Conservation (phyloP, 2,797 vertebrate genomes). For the Microctenopoma steveboyesi region DNA sequence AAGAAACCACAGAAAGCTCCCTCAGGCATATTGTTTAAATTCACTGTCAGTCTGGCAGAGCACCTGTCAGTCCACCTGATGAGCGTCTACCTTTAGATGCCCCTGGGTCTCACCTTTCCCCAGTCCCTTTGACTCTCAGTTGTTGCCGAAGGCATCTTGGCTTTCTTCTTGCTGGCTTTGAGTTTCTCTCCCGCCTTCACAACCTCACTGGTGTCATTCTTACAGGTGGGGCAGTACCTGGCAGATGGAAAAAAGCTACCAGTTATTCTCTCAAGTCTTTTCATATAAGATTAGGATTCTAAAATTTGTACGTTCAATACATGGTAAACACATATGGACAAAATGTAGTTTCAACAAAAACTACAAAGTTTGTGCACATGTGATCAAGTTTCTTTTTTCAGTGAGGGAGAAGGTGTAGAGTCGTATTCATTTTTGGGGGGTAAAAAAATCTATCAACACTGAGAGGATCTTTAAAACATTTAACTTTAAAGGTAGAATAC, state of each 20-base stretch:
- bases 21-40: constrained; percentile 10
- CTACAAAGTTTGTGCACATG: background rate
- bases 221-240: constrained; percentile 99
- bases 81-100: constrained; percentile 6
- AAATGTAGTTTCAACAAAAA: background rate
- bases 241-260: background rate
- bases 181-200: constrained; percentile 97
- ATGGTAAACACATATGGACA: background rate
- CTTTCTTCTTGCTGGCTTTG: constrained; percentile 99
- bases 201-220: constrained; percentile 98
- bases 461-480: background rate
- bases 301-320: background rate
- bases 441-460: no score
- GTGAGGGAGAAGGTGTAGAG: background rate
- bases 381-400: background rate
- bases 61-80: constrained; percentile 5
- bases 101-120: constrained; percentile 90
- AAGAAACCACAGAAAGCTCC: constrained; percentile 1
- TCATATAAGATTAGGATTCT: background rate
- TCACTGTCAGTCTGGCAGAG: constrained; percentile 8
- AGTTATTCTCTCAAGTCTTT: background rate
- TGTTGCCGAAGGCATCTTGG: constrained; percentile 98
- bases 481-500: no score
- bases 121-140: constrained; percentile 98
- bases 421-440: background rate